A percentile compares a stretch with the other conserved stretches of the same genome.
These are phyloP conservation scores for Ditula angustiorana DNA, from an alignment of 2,888 invertebrate species.

Conservation along the genomic window DNA sequence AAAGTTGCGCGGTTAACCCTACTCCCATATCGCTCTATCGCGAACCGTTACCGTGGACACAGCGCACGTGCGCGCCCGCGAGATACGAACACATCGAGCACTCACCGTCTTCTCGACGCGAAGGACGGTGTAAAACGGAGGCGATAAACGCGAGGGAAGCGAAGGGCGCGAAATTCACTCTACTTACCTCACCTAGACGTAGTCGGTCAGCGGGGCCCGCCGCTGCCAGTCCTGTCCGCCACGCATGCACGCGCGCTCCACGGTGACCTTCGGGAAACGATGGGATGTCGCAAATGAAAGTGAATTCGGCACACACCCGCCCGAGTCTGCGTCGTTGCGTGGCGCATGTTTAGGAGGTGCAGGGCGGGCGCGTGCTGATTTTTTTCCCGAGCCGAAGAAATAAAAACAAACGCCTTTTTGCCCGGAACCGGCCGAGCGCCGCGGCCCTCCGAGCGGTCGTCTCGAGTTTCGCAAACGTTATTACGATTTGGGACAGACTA, in stretches of 20 bases:
- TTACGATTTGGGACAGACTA: constrained; percentile 13
- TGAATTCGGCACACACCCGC: constrained; percentile 83
- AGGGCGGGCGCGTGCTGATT: constrained; percentile 83
- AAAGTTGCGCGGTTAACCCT: constrained; percentile 75
- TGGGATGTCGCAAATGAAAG: constrained; percentile 85
- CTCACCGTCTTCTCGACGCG: constrained; percentile 69
- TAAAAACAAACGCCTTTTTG: constrained; percentile 84
- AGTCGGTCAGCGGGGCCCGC: constrained; percentile 79
- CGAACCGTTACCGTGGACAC: constrained; percentile 48
- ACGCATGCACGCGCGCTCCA: constrained; percentile 64
- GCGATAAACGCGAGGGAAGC: constrained; percentile 75
- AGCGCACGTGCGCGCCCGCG: constrained; percentile 59
- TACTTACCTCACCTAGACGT: constrained; percentile 55
- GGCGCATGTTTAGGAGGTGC: constrained; percentile 86
- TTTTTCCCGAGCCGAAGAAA: constrained; percentile 83
- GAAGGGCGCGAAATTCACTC: constrained; percentile 73
- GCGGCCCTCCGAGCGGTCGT: constrained; percentile 44
- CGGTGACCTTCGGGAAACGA: constrained; percentile 83
- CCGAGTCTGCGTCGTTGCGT: constrained; percentile 84
- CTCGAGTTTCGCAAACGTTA: constrained; percentile 30
- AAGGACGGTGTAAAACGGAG: constrained; percentile 75
- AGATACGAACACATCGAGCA: constrained; percentile 64
- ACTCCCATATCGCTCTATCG: constrained; percentile 57
- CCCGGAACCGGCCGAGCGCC: constrained; percentile 69
- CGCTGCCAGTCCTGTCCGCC: constrained; percentile 70